These are phyloP conservation scores for Drosophila parabipectinata DNA, from an alignment of 1,140 invertebrate genomes.

Conservation along the genomic window DNA sequence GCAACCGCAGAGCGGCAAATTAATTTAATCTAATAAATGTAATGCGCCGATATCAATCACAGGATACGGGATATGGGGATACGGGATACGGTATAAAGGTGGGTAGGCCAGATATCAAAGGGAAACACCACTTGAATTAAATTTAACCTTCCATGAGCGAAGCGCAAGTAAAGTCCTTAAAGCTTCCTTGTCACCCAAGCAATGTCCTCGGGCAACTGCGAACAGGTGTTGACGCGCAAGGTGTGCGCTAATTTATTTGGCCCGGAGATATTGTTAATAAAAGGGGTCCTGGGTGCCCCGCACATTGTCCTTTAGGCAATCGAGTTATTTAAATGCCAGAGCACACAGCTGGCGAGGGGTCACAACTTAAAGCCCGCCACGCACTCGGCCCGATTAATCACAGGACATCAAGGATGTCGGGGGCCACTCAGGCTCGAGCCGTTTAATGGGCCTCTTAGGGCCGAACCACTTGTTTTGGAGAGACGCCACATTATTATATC, in stretches of 20 bases:
- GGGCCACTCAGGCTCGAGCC: not conserved
- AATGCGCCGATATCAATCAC: slow-evolving; percentile 16
- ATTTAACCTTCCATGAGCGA: not conserved
- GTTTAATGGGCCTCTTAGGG: slow-evolving; percentile 1
- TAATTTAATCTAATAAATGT: slow-evolving; percentile 25
- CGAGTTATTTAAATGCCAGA: slow-evolving; percentile 8
- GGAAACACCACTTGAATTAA: not conserved
- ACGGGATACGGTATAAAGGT: no score
- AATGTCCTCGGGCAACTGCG: not conserved
- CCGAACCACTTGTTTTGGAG: not conserved
- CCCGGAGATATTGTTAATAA: slow-evolving; percentile 2
- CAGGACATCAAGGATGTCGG: not conserved
- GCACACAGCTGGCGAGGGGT: slow-evolving; percentile 7
- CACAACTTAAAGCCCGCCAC: slow-evolving; percentile 7
- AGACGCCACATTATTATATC: not conserved
- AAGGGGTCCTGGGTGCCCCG: not conserved
- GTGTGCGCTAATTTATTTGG: slow-evolving; percentile 6
- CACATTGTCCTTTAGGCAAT: slow-evolving; percentile 7
- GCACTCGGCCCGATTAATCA: slow-evolving; percentile 15
- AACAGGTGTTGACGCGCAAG: slow-evolving; percentile 14
- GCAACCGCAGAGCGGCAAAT: slow-evolving; percentile 1
- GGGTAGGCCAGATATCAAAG: not conserved
- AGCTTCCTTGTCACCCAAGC: not conserved
- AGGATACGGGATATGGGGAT: not conserved
- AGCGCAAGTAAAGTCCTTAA: not conserved